A percentile compares a stretch with the other conserved stretches of the same genome.
phyloP scores from a whole-genome alignment of 2,113 vertebrate genomes.

The human (Homo sapiens) region DNA sequence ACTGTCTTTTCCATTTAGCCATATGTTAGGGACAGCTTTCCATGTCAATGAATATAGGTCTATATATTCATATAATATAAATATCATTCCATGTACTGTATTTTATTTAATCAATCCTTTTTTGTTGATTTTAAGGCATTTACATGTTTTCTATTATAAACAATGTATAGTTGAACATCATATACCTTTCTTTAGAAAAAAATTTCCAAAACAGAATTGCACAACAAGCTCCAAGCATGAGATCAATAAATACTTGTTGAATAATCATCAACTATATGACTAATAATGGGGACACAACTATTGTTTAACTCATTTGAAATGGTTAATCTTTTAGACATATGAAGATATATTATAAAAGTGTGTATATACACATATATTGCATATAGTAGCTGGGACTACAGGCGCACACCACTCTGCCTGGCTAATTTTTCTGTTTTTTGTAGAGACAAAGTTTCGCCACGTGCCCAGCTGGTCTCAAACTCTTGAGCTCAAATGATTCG shows the following conservation, averaged over 20 bases:
- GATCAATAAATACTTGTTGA: background rate
- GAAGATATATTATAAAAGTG: background rate
- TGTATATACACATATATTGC: too few species aligned
- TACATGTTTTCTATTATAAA: background rate
- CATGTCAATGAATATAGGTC: background rate
- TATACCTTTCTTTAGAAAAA: background rate
- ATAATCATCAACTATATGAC: background rate
- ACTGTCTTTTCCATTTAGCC: background rate
- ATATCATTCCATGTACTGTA: background rate
- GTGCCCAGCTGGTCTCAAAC: too few species aligned
- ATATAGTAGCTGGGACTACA: too few species aligned
- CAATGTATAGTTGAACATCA: background rate
- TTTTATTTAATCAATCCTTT: slow-evolving; percentile 5
- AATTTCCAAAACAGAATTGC: background rate
- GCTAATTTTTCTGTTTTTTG: too few species aligned
- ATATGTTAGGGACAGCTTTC: background rate
- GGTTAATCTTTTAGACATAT: background rate
- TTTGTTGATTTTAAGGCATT: background rate
- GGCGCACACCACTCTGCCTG: too few species aligned
- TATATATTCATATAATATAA: background rate
- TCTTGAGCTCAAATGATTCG: too few species aligned
- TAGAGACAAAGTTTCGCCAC: too few species aligned
- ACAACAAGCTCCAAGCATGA: background rate
- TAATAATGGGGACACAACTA: background rate
- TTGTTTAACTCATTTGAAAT: slow-evolving; percentile 6